A percentile compares a stretch with the other conserved stretches of the same genome.
These are phyloP conservation scores for Philypnodon macrostomus DNA, from an alignment of 2,797 vertebrate genomes.

Conservation along the genomic window DNA sequence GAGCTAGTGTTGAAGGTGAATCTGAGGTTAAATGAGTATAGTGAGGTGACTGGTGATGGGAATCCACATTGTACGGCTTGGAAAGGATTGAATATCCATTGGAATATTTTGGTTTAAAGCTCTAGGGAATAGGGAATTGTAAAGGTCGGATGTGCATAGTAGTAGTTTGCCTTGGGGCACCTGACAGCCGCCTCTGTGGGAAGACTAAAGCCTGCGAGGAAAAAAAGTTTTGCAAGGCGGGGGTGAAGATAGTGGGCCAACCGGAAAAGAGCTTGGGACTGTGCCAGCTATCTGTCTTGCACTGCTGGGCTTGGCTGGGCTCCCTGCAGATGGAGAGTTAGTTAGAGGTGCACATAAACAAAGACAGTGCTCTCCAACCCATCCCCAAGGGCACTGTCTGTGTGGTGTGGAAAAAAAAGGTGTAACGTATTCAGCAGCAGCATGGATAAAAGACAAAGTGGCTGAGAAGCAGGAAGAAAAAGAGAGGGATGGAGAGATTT, in stretches of 20 bases:
- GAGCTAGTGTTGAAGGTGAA: slow-evolving; percentile 41
- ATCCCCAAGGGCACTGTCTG: slow-evolving; percentile 70
- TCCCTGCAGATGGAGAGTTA: slow-evolving; percentile 75
- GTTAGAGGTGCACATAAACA: slow-evolving; percentile 73
- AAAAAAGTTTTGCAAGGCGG: slow-evolving; percentile 47
- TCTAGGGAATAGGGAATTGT: slow-evolving; percentile 30
- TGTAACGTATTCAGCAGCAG: slow-evolving; percentile 58
- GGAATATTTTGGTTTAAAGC: slow-evolving; percentile 41
- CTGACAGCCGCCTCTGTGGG: slow-evolving; percentile 54
- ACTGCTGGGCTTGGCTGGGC: slow-evolving; percentile 66
- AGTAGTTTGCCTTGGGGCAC: too few species aligned
- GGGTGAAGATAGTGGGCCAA: slow-evolving; percentile 57
- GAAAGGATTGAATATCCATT: slow-evolving; percentile 40
- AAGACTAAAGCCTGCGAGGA: slow-evolving; percentile 51
- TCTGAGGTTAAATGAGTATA: slow-evolving; percentile 28
- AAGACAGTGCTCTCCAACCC: slow-evolving; percentile 67
- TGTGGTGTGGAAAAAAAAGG: slow-evolving; percentile 52
- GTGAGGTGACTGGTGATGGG: slow-evolving; percentile 22
- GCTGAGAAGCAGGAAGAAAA: slow-evolving; percentile 20
- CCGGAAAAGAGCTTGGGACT: slow-evolving; percentile 63
- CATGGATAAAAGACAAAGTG: slow-evolving; percentile 35
- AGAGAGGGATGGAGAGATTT: slow-evolving; percentile 21
- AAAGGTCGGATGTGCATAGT: slow-evolving; percentile 31
- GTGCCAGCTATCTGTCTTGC: slow-evolving; percentile 73
- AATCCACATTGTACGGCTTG: slow-evolving; percentile 12